Base-by-base conservation (phyloP, 2,888 invertebrate species). In the Gymnocheta viridis region DNA sequence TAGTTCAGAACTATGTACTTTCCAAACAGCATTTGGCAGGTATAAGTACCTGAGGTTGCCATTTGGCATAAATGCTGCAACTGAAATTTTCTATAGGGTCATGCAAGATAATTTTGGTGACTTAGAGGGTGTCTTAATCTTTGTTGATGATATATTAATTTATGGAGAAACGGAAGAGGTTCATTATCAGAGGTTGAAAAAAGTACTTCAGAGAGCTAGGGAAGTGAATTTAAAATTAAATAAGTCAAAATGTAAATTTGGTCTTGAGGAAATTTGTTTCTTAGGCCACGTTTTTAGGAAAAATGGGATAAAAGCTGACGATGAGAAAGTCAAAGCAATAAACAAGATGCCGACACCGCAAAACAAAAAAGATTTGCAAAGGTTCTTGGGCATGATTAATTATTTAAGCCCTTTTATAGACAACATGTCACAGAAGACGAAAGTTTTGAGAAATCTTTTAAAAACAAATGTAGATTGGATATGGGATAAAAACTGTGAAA, bases 1-100 rank as follows among this genome's bases (percentile, higher is more conserved):
- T 22, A 49, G 19, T 17, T 49, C 69, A 38, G 69, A 78, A 2
- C 24, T 79, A 35, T 78, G 64, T 19, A 79, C 56, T 44, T 79
- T 79, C 60, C 80, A 80, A 79, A 62, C 35, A 69, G 70, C 70
- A 22, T 70, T 54, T 79, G 70, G 78, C 19, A 49, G 64, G 38
- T 73, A 80, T 32, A 66, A 47, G 38, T 80, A 73, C 44, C 24
- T 73, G 2, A 72, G 66, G 17, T 72, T n/a, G 44, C 72, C 58
- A n/a, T 72, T 64, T 47, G 72, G 72, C 17, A 72, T 80, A 41
- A 73, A 67, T 49, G 66, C 64, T 22, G 32, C 72, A 19, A 72
- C 70, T 9, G 49, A 72, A 44, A 64, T 80, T 24, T 72, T 80
- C 19, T 47, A 80, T 54, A 80, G 70, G 19, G 54, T 78, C 14